Conservation (phyloP, 2,113 vertebrate genomes). For the Dipodomys spectabilis region DNA sequence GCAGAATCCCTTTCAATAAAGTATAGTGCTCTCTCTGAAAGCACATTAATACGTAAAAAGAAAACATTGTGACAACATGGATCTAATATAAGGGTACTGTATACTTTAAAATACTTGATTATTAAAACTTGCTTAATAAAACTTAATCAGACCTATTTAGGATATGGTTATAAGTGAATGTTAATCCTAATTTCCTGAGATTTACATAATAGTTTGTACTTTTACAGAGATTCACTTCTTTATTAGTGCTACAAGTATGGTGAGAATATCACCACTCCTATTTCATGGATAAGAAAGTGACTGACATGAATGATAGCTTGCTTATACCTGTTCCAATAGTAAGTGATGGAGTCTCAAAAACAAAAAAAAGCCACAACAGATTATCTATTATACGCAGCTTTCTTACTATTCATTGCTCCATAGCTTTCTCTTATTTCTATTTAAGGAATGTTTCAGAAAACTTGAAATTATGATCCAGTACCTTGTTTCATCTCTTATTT, state of each 20-base stretch:
- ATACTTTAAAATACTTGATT: not conserved
- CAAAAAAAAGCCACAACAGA: not conserved
- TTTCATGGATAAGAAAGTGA: slow-evolving; percentile 44
- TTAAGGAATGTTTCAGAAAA: slow-evolving; percentile 45
- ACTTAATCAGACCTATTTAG: slow-evolving; percentile 18
- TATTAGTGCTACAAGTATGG: not conserved
- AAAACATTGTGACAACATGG: slow-evolving; percentile 5
- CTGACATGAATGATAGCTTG: not conserved
- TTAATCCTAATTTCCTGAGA: slow-evolving; percentile 12
- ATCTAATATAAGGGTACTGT: slow-evolving; percentile 22
- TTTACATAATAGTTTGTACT: not conserved
- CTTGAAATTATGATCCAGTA: slow-evolving; percentile 37
- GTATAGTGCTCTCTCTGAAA: not conserved
- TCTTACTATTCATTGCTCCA: not conserved
- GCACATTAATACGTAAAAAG: not conserved
- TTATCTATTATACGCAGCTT: not conserved
- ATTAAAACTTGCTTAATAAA: not conserved
- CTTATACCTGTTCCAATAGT: not conserved
- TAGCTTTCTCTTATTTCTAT: not conserved
- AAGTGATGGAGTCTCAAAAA: not conserved
- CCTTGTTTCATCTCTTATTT: slow-evolving; percentile 43
- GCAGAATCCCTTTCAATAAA: not conserved
- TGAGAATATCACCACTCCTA: not conserved
- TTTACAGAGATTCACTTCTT: slow-evolving; percentile 50
- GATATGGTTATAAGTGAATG: slow-evolving; percentile 19